Percentiles rank a stretch among this genome's conserved stretches.
Evolutionary conservation across 1,140 invertebrate genomes (phyloP).

Genomic region (Pachypeltis micranthus): DNA sequence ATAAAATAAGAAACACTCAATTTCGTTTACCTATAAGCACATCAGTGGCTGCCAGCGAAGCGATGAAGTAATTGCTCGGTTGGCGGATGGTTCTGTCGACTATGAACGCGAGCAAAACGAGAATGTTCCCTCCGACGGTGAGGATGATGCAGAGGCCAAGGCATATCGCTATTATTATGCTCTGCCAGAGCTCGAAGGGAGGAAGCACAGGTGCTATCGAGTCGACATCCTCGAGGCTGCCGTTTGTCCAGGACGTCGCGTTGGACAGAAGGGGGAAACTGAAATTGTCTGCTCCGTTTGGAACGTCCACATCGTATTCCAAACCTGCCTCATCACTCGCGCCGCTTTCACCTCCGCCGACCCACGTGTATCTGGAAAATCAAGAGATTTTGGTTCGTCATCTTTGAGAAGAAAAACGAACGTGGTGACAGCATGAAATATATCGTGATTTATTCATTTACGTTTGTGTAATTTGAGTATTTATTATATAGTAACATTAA

Average conservation of each 20-base stretch:
- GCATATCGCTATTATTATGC: slow-evolving; percentile 80
- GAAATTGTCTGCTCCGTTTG: neutral
- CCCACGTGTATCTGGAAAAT: slow-evolving; percentile 2
- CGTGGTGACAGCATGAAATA: too few species aligned
- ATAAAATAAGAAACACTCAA: too few species aligned
- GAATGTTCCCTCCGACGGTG: slow-evolving; percentile 89
- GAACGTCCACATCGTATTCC: slow-evolving; percentile 4
- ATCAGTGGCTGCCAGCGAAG: slow-evolving; percentile 94
- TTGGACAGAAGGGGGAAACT: neutral
- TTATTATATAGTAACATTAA: too few species aligned
- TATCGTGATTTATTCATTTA: too few species aligned
- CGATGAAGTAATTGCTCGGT: slow-evolving; percentile 99
- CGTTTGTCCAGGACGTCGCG: slow-evolving; percentile 17
- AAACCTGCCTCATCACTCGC: too few species aligned
- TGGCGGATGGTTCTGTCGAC: slow-evolving; percentile 94
- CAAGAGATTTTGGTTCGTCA: too few species aligned
- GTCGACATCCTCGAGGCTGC: slow-evolving; percentile 17
- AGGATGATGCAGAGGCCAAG: slow-evolving; percentile 79
- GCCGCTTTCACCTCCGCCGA: neutral
- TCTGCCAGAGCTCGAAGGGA: slow-evolving; percentile 83
- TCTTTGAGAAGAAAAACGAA: too few species aligned
- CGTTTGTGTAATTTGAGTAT: too few species aligned
- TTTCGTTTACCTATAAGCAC: slow-evolving; percentile 92
- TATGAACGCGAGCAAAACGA: slow-evolving; percentile 92
- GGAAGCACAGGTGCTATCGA: slow-evolving; percentile 50